Evolutionary conservation across 1,140 invertebrate species (phyloP).

Genomic region (Euwallacea fornicatus): DNA sequence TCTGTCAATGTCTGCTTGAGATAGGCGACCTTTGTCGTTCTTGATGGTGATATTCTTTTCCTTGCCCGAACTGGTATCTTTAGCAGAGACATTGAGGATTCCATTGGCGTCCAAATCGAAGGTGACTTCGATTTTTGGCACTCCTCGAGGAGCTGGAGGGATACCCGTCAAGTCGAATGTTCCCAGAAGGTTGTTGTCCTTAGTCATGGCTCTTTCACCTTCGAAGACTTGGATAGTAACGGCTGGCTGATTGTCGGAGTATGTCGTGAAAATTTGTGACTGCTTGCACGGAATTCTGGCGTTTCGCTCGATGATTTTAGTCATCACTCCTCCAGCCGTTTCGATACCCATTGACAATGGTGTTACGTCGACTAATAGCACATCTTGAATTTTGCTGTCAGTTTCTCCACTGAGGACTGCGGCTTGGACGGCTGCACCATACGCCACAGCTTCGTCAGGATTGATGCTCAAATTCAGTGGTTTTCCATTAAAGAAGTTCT

Average conservation of each 20-base stretch:
- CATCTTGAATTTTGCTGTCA: slow-evolving; percentile 69
- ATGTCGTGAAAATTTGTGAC: slow-evolving; percentile 67
- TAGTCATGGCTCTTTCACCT: slow-evolving; percentile 66
- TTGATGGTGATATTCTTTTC: slow-evolving; percentile 54
- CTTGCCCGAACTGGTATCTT: slow-evolving; percentile 58
- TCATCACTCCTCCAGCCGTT: slow-evolving; percentile 60
- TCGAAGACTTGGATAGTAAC: slow-evolving; percentile 68
- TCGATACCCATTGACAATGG: slow-evolving; percentile 67
- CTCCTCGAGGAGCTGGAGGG: slow-evolving; percentile 58
- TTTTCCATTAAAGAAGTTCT: slow-evolving; percentile 65
- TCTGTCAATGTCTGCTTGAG: slow-evolving; percentile 39
- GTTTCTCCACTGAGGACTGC: slow-evolving; percentile 70
- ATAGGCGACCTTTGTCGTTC: background rate
- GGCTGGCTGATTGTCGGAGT: slow-evolving; percentile 70
- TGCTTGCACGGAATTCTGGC: slow-evolving; percentile 69
- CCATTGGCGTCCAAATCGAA: slow-evolving; percentile 79
- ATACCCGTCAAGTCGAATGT: slow-evolving; percentile 72
- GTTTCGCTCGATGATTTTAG: slow-evolving; percentile 66
- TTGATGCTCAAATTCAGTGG: slow-evolving; percentile 64
- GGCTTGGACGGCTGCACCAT: slow-evolving; percentile 65
- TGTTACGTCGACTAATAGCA: slow-evolving; percentile 74
- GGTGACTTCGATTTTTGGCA: slow-evolving; percentile 74
- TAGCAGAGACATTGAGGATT: slow-evolving; percentile 67
- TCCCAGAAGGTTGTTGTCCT: slow-evolving; percentile 75
- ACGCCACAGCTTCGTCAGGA: slow-evolving; percentile 72